phyloP scores from a whole-genome alignment of 2,113 vertebrate genomes.

The Felis chaus region DNA sequence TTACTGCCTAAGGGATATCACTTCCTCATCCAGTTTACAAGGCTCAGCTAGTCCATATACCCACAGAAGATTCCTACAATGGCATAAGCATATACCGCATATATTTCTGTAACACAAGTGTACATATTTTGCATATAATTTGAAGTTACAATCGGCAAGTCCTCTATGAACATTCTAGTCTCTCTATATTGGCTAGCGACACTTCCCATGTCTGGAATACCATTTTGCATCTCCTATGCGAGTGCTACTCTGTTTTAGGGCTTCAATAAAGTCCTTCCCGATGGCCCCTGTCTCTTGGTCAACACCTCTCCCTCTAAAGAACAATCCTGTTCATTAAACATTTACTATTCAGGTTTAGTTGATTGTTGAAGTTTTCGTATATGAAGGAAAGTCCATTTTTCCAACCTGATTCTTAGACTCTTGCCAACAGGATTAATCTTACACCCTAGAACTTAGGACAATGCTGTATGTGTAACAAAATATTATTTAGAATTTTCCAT shows the following conservation, averaged over 20 bases:
- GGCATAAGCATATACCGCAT: not conserved
- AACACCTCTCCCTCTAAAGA: not conserved
- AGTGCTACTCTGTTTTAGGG: not conserved
- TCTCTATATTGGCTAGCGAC: not conserved
- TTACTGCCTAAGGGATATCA: not conserved
- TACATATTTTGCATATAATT: not conserved
- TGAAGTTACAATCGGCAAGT: not conserved
- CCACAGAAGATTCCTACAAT: not conserved
- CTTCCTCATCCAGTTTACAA: not conserved
- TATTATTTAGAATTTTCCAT: constrained; percentile 18
- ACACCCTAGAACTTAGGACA: not conserved
- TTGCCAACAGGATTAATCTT: not conserved
- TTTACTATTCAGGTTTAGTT: not conserved
- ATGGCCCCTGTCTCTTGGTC: not conserved
- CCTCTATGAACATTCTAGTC: not conserved
- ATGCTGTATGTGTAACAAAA: not conserved
- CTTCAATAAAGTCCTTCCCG: not conserved
- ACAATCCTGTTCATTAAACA: not conserved
- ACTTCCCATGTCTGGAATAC: not conserved
- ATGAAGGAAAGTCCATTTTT: not conserved
- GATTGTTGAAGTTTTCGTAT: not conserved
- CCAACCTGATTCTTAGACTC: not conserved
- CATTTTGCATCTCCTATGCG: not conserved
- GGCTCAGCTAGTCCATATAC: not conserved
- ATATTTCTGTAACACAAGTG: not conserved